These are phyloP conservation scores for Alectoris magna DNA, from an alignment of 2,797 vertebrate species.

Conservation along the genomic window DNA sequence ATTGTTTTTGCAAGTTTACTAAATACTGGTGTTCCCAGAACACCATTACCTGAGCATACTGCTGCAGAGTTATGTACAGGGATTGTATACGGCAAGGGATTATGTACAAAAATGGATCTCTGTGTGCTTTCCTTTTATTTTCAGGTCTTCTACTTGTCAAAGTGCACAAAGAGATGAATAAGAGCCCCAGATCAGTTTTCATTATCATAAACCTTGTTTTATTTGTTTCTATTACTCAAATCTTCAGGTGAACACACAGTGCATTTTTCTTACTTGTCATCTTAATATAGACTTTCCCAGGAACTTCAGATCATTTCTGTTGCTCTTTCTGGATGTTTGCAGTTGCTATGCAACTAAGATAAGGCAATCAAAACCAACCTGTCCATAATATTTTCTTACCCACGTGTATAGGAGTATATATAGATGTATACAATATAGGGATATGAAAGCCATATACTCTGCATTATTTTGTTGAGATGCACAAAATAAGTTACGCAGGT, in stretches of 20 bases:
- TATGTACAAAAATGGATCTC: fast-evolving
- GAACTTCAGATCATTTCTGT: not conserved
- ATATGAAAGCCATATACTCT: not conserved
- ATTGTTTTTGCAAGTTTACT: not conserved
- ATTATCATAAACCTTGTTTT: not conserved
- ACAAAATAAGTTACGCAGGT: not conserved
- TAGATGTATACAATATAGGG: not conserved
- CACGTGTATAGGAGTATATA: too few relatives aligned
- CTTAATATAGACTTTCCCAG: constrained; percentile 16
- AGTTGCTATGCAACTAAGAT: not conserved
- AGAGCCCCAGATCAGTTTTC: not conserved
- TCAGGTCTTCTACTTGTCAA: not conserved
- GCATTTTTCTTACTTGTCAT: constrained; percentile 17
- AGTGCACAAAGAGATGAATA: not conserved
- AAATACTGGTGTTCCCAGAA: not conserved
- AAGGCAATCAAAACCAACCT: not conserved
- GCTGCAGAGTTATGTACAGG: not conserved
- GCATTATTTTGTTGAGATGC: not conserved
- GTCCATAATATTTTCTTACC: not conserved
- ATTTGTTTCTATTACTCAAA: not conserved
- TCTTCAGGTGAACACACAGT: not conserved
- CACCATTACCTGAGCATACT: fast-evolving
- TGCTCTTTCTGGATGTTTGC: constrained; percentile 12
- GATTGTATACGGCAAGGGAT: not conserved
- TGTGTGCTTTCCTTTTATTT: not conserved